Evolutionary conservation across 2,888 invertebrate genomes (phyloP), one percentile per base, ranked within the genome.

Genomic region (Idaea straminata): DNA sequence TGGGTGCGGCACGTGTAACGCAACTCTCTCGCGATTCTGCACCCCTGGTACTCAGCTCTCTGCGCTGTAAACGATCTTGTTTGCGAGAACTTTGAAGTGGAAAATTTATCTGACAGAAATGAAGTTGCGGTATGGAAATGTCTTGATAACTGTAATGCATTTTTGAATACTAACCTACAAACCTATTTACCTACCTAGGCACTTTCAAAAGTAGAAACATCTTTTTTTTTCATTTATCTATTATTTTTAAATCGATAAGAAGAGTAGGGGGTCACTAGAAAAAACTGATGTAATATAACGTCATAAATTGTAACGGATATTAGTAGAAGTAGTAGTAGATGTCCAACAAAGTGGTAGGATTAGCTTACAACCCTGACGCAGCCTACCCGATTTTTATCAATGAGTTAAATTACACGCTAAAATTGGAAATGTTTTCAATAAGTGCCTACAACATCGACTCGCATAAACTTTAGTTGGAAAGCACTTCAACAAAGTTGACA

Each of bases 51-150:
- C 74, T 74, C 69, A 73, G 78, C 79, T 77, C 84, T 80, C 78
- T 74, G 69, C 81, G 86, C 83, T 87, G 87, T 87, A 87, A 87
- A 82, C 83, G 86, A 86, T 86, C 85, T 84, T 85, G 86, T 86
- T 86, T 83, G 81, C 79, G 79, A 76, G 81, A 81, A 87, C 86
- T 86, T 86, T 84, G 79, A 81, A 80, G 85, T 80, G 83, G 87
- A 87, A 87, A 85, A 85, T 84, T 81, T 83, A 84, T 84, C 80
- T 83, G 83, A 85, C 83, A 82, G 79, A 79, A 81, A 79, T 74
- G 82, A 79, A 83, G 78, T 76, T 77, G 76, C 73, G 72, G 60
- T 64, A 69, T 72, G 69, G 69, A 70, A 73, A 70, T 68, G 69
- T 68, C 69, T 59, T 63, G 62, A 65, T 70, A 72, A 64, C 64